These are phyloP conservation scores for Stegophylla sp. DNA, from an alignment of 2,888 invertebrate genomes.

Conservation along the genomic window DNA sequence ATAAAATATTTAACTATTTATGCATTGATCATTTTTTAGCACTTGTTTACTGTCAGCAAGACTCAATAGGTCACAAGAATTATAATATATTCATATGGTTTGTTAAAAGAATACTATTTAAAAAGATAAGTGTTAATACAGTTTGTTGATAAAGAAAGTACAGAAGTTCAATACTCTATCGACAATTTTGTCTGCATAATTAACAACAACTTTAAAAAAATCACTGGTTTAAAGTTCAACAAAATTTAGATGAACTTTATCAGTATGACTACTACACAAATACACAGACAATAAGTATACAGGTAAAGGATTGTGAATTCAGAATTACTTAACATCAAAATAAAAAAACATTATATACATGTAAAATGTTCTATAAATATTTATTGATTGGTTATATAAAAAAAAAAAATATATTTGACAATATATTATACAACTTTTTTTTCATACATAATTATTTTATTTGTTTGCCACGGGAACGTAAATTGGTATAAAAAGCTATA, in stretches of 20 bases:
- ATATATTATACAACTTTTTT: conserved; percentile 53
- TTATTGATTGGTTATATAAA: conserved; percentile 51
- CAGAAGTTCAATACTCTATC: conserved; percentile 20
- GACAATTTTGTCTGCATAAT: background rate
- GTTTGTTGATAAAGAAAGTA: background rate
- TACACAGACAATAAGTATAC: background rate
- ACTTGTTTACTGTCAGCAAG: background rate
- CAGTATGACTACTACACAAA: background rate
- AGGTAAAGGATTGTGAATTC: background rate
- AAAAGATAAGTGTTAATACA: conserved; percentile 32
- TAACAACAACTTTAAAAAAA: background rate
- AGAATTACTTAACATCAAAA: background rate
- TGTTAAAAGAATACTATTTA: conserved; percentile 1
- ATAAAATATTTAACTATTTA: background rate
- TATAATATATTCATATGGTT: conserved; percentile 16
- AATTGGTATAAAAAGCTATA: conserved; percentile 58
- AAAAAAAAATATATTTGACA: conserved; percentile 52
- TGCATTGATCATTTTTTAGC: background rate
- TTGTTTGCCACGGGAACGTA: conserved; percentile 56
- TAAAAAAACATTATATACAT: conserved; percentile 12
- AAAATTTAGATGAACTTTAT: background rate
- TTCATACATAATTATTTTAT: conserved; percentile 16
- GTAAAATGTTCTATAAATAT: conserved; percentile 57
- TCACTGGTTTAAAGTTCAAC: background rate
- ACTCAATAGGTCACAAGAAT: conserved; percentile 2